Conservation (phyloP, 2,888 invertebrate species). For the Cetonia aurata region DNA sequence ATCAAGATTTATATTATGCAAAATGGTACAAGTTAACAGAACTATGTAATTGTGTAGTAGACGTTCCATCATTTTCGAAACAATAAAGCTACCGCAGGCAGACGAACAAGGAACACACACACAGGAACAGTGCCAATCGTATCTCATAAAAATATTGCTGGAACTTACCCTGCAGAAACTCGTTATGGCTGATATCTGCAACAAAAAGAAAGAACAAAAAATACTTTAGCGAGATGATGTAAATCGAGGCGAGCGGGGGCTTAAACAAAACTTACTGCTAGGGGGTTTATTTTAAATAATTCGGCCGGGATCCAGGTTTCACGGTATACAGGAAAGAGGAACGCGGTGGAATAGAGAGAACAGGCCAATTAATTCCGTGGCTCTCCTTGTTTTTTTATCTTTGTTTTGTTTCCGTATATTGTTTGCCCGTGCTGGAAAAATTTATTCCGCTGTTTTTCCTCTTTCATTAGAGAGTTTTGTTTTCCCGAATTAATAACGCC, state of each 20-base stretch:
- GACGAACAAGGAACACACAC: not conserved
- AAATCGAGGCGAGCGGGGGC: not conserved
- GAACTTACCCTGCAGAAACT: constrained; percentile 89
- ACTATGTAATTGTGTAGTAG: too few relatives aligned
- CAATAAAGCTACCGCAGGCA: too few relatives aligned
- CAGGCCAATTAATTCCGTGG: constrained; percentile 18
- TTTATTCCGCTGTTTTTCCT: constrained; percentile 4
- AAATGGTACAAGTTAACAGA: too few relatives aligned
- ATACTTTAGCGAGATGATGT: constrained; percentile 11
- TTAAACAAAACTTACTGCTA: not conserved
- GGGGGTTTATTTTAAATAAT: constrained; percentile 20
- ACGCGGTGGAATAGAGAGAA: not conserved
- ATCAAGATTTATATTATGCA: too few relatives aligned
- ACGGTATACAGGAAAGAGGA: not conserved
- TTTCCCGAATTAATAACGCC: not conserved
- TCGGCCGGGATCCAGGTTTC: not conserved
- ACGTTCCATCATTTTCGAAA: too few relatives aligned
- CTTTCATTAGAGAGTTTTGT: not conserved
- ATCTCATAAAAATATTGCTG: constrained; percentile 37
- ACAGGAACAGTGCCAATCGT: constrained; percentile 6
- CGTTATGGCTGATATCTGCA: constrained; percentile 87
- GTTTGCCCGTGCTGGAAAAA: constrained; percentile 13
- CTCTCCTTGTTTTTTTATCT: not conserved
- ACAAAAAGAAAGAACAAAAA: constrained; percentile 62
- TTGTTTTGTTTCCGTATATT: constrained; percentile 13